phyloP scores from a whole-genome alignment of 1,140 invertebrate genomes.

The Aplysia californica region DNA sequence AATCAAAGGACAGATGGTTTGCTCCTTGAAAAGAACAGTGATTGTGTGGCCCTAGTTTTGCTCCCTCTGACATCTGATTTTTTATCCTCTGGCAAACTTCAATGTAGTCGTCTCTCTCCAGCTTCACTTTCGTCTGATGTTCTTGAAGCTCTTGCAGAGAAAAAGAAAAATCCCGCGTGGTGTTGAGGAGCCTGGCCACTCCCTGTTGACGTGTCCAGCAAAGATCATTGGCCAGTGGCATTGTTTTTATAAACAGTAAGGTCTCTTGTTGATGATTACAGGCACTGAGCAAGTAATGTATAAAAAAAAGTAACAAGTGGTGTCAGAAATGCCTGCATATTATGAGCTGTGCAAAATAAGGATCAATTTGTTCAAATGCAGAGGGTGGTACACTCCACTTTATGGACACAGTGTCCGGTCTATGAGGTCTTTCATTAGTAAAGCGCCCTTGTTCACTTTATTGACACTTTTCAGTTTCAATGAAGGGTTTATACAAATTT shows the following conservation, averaged over 20 bases:
- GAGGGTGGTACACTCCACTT: too few relatives aligned
- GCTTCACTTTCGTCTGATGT: neutral
- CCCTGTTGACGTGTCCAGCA: slow-evolving; percentile 4
- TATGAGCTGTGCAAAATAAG: too few relatives aligned
- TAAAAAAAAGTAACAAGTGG: too few relatives aligned
- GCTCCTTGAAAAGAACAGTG: neutral
- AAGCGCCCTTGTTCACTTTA: too few relatives aligned
- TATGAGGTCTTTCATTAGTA: too few relatives aligned
- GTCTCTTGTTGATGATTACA: too few relatives aligned
- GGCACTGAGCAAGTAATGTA: too few relatives aligned
- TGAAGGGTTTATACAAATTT: too few relatives aligned
- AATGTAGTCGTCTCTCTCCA: neutral
- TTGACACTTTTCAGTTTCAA: too few relatives aligned
- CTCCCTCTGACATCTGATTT: neutral
- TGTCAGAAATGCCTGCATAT: too few relatives aligned
- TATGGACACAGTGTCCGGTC: too few relatives aligned
- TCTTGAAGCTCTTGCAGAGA: slow-evolving; percentile 28
- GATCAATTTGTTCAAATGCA: too few relatives aligned
- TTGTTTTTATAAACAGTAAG: neutral
- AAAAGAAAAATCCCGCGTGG: neutral
- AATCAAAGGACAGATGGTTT: slow-evolving; percentile 36
- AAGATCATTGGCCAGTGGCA: neutral
- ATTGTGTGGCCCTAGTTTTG: neutral
- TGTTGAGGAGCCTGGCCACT: neutral
- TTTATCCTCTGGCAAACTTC: neutral